A percentile compares a stretch with the other conserved stretches of the same genome.
These are phyloP conservation scores for Trissolcus brochymenae DNA, from an alignment of 2,888 invertebrate genomes.

Conservation along the genomic window DNA sequence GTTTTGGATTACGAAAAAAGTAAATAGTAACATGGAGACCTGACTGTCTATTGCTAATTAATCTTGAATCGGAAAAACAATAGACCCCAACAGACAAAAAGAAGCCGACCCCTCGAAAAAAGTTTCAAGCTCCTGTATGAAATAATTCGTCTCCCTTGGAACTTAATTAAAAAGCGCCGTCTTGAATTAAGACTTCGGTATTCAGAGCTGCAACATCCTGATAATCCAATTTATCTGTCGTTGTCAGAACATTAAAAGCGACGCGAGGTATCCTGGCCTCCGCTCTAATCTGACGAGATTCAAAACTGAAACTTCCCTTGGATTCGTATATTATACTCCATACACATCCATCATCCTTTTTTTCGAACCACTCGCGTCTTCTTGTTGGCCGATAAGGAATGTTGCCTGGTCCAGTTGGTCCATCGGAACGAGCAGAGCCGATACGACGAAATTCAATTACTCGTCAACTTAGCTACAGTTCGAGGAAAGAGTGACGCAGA, in stretches of 20 bases:
- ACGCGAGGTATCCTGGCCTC: conserved; percentile 2
- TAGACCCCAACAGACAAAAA: too few relatives aligned
- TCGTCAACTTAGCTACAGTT: conserved; percentile 29
- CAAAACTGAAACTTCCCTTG: conserved; percentile 8
- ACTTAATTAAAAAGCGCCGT: conserved; percentile 47
- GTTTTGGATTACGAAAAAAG: not conserved
- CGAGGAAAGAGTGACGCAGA: conserved; percentile 3
- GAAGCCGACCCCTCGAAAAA: too few relatives aligned
- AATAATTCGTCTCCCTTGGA: conserved; percentile 27
- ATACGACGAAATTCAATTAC: conserved; percentile 47
- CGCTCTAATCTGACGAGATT: conserved; percentile 23
- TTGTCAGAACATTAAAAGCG: conserved; percentile 32
- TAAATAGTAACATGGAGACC: not conserved
- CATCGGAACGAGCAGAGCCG: conserved; percentile 11
- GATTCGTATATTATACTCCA: conserved; percentile 9
- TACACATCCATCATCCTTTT: conserved; percentile 30
- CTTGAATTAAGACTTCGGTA: conserved; percentile 35
- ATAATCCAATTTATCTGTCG: conserved; percentile 46
- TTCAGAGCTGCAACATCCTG: conserved; percentile 25
- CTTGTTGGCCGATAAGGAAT: conserved; percentile 20
- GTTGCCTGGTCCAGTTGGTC: conserved; percentile 19
- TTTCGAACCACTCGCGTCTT: conserved; percentile 1
- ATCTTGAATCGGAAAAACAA: too few relatives aligned
- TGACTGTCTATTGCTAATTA: not conserved
- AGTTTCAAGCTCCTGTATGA: conserved; percentile 12